phyloP scores from a whole-genome alignment of 1,140 invertebrate species.

The Manduca sexta region DNA sequence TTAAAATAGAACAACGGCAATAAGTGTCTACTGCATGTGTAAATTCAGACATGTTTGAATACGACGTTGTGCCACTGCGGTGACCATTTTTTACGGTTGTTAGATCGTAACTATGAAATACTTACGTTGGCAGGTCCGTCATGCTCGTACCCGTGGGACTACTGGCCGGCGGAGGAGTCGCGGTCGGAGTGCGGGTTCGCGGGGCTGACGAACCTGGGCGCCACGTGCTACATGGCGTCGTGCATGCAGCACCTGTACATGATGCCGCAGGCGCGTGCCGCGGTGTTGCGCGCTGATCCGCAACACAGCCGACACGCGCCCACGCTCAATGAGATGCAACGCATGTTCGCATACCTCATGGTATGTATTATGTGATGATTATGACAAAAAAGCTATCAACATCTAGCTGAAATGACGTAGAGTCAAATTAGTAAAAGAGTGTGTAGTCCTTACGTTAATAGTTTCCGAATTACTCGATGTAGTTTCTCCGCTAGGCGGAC shows the following conservation, averaged over 20 bases:
- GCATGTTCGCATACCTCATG: constrained; percentile 96
- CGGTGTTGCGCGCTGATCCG: constrained; percentile 79
- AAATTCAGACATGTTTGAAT: no score
- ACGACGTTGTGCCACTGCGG: no score
- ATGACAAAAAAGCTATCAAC: no score
- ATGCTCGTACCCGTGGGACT: constrained; percentile 94
- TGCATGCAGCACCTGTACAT: constrained; percentile 97
- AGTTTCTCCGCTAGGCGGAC: no score
- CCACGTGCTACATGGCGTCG: constrained; percentile 97
- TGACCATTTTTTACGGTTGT: no score
- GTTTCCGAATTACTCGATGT: no score
- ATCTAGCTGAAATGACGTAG: no score
- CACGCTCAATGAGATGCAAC: constrained; percentile 89
- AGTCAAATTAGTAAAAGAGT: no score
- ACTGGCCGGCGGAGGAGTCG: constrained; percentile 97
- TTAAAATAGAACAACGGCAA: neutral
- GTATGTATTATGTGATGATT: constrained; percentile 61
- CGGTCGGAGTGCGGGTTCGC: constrained; percentile 95
- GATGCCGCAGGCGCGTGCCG: constrained; percentile 92
- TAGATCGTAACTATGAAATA: no score
- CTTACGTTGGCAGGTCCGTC: constrained; percentile 77
- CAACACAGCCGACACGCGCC: constrained; percentile 75
- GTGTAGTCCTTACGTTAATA: no score
- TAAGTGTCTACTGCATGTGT: no score
- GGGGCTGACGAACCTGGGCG: constrained; percentile 94